phyloP scores from a whole-genome alignment of 2,797 vertebrate genomes.

The Garrulus glandarius region DNA sequence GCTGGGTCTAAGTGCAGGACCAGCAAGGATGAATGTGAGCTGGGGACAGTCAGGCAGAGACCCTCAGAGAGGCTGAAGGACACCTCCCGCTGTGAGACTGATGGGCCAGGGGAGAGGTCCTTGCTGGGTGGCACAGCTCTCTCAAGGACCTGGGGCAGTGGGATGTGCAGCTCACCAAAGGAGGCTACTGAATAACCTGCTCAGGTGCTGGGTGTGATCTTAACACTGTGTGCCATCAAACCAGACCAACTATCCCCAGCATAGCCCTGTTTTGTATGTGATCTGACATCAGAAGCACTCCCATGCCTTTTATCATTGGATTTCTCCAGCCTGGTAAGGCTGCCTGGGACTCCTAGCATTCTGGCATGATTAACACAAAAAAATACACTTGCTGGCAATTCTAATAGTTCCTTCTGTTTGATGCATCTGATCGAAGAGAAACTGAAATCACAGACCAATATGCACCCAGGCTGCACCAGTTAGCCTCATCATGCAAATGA shows the following conservation, averaged over 20 bases:
- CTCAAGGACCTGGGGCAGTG: neutral
- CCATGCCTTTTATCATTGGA: neutral
- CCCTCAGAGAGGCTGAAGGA: neutral
- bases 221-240: neutral
- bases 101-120: neutral
- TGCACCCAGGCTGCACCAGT: slow-evolving; percentile 59
- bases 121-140: neutral
- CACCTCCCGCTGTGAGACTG: neutral
- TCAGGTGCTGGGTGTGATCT: neutral
- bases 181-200: neutral
- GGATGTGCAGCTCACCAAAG: neutral
- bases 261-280: neutral
- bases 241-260: neutral
- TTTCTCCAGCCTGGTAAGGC: neutral
- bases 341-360: neutral
- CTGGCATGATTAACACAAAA: slow-evolving; percentile 26
- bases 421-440: slow-evolving; percentile 44
- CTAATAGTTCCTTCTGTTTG: slow-evolving; percentile 41
- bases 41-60: neutral
- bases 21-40: neutral
- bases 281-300: neutral
- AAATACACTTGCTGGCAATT: slow-evolving; percentile 31
- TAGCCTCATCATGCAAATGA: slow-evolving; percentile 66
- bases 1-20: neutral
- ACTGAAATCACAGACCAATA: slow-evolving; percentile 53